Evolutionary conservation across 2,113 vertebrate genomes (phyloP).

Genomic region (Calonectris borealis): DNA sequence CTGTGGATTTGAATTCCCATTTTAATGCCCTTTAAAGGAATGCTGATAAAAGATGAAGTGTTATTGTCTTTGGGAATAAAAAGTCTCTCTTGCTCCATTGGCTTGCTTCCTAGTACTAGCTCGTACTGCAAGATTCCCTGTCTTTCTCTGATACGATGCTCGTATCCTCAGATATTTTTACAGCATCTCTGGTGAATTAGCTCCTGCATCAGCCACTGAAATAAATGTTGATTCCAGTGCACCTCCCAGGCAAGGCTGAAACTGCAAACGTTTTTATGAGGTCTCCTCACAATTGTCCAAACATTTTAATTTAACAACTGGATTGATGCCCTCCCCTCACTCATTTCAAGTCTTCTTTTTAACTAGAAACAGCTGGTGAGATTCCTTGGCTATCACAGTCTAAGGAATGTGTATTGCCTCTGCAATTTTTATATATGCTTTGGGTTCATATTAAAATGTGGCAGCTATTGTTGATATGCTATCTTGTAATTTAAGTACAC

Average conservation of each 20-base stretch:
- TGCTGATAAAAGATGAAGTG: not conserved
- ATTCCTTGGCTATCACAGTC: not conserved
- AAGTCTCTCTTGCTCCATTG: not conserved
- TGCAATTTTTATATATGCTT: not conserved
- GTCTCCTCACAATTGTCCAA: not conserved
- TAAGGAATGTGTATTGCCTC: not conserved
- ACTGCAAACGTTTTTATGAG: not conserved
- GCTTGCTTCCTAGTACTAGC: not conserved
- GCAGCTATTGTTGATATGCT: not conserved
- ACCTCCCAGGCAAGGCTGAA: not conserved
- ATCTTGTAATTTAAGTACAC: not conserved
- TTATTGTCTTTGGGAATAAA: not conserved
- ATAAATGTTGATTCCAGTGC: not conserved
- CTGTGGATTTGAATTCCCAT: not conserved
- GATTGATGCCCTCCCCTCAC: not conserved
- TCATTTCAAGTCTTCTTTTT: not conserved
- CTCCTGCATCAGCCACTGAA: not conserved
- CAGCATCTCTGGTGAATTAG: not conserved
- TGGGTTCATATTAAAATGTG: not conserved
- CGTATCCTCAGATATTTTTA: not conserved
- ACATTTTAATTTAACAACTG: not conserved
- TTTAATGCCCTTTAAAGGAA: not conserved
- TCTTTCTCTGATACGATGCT: not conserved
- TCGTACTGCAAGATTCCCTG: not conserved
- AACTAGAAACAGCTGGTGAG: not conserved